Evolutionary conservation across 2,113 vertebrate species (phyloP).

Genomic region (Hemibagrus wyckioides): DNA sequence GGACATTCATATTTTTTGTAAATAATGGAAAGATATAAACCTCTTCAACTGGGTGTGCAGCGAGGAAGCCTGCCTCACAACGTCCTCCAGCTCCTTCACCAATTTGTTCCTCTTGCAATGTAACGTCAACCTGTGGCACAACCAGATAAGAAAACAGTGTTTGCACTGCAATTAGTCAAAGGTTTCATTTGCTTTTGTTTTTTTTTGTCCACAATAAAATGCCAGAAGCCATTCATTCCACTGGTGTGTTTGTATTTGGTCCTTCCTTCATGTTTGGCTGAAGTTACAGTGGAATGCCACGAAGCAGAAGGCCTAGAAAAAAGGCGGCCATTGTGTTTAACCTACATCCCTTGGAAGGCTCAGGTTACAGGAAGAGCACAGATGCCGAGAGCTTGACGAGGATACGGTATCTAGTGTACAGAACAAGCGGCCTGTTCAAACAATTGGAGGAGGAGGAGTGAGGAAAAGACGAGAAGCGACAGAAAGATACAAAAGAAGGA

Average conservation of each 20-base stretch:
- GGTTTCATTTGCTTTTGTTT: not conserved
- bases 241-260: not conserved
- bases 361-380: slow-evolving; percentile 53
- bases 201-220: not conserved
- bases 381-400: slow-evolving; percentile 25
- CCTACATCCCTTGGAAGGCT: slow-evolving; percentile 47
- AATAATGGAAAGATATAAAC: slow-evolving; percentile 61
- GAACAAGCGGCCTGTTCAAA: slow-evolving; percentile 48
- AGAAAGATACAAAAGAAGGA: slow-evolving; percentile 15
- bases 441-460: slow-evolving; percentile 2
- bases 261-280: not conserved
- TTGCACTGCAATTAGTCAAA: not conserved
- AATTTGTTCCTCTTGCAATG: slow-evolving; percentile 91
- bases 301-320: slow-evolving; percentile 16
- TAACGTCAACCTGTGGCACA: slow-evolving; percentile 78
- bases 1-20: not conserved
- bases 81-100: slow-evolving; percentile 91
- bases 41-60: slow-evolving; percentile 90
- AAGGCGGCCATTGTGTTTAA: slow-evolving; percentile 52
- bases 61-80: slow-evolving; percentile 80
- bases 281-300: slow-evolving; percentile 31
- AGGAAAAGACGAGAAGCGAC: not conserved
- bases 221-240: not conserved
- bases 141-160: not conserved
- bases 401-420: slow-evolving; percentile 35